A percentile compares a stretch with the other conserved stretches of the same genome.
Evolutionary conservation across 1,140 invertebrate species (phyloP).

Genomic region (Caenorhabditis latens): DNA sequence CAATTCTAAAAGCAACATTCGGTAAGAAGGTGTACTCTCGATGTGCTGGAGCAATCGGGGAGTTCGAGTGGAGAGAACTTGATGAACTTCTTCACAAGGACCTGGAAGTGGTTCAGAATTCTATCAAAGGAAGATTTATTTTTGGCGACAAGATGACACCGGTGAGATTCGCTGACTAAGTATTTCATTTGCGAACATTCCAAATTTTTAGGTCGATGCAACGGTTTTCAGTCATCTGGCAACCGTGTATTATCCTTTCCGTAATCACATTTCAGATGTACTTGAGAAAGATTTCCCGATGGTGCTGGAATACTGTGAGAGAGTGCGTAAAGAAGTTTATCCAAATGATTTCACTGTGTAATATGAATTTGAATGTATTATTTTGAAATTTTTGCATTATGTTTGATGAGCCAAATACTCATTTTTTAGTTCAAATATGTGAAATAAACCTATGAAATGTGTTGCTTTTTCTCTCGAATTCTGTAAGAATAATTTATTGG

Average conservation of each 20-base stretch:
- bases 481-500: no score
- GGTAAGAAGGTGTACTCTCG: neutral
- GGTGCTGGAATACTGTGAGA: no score
- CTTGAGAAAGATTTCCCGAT: no score
- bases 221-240: slow-evolving; percentile 45
- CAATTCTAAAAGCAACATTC: slow-evolving; percentile 12
- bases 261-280: no score
- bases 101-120: slow-evolving; percentile 1
- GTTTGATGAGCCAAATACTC: no score
- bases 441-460: no score
- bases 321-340: no score
- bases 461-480: no score
- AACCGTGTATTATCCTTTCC: slow-evolving; percentile 23
- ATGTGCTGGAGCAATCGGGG: neutral
- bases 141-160: slow-evolving; percentile 54
- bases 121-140: slow-evolving; percentile 15
- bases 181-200: neutral
- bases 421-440: no score
- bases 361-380: no score
- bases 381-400: no score
- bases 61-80: slow-evolving; percentile 1
- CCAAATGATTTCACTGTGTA: no score
- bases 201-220: slow-evolving; percentile 27
- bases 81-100: slow-evolving; percentile 43
- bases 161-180: slow-evolving; percentile 6